These are phyloP conservation scores for Nautilus pompilius DNA, from an alignment of 1,140 invertebrate species.

Conservation along the genomic window DNA sequence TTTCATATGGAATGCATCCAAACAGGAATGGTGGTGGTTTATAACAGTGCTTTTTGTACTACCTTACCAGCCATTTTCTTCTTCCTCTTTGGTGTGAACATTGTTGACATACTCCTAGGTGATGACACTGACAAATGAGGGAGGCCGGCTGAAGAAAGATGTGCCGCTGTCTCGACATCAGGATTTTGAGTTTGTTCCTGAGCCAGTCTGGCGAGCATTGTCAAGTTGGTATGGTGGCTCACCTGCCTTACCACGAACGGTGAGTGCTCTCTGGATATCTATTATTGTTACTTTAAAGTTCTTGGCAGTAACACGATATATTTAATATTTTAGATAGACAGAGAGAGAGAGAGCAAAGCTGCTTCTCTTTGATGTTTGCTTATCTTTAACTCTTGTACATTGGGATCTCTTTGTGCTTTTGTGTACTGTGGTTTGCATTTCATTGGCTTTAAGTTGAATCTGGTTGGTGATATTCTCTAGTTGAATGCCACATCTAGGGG, in stretches of 20 bases:
- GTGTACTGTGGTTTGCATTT: too few relatives aligned
- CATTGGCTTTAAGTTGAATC: too few relatives aligned
- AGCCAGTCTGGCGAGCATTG: constrained; percentile 79
- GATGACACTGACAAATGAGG: constrained; percentile 76
- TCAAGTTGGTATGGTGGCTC: constrained; percentile 80
- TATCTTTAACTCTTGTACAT: too few relatives aligned
- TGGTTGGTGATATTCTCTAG: too few relatives aligned
- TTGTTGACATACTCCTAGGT: constrained; percentile 24
- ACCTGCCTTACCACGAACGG: constrained; percentile 78
- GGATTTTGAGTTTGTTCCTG: constrained; percentile 81
- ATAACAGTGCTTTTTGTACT: neutral
- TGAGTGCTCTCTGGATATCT: constrained; percentile 44
- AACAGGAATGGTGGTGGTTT: neutral
- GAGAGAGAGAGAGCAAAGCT: too few relatives aligned
- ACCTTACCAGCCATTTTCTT: neutral
- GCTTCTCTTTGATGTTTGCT: too few relatives aligned
- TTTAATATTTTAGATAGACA: too few relatives aligned
- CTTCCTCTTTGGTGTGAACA: neutral
- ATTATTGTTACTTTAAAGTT: neutral
- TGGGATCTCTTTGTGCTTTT: too few relatives aligned
- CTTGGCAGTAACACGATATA: too few relatives aligned
- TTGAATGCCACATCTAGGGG: too few relatives aligned
- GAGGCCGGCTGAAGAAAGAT: constrained; percentile 73
- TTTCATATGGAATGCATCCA: neutral
- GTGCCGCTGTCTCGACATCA: constrained; percentile 65